phyloP scores from a whole-genome alignment of 2,797 vertebrate species.

The Oreortyx pictus region DNA sequence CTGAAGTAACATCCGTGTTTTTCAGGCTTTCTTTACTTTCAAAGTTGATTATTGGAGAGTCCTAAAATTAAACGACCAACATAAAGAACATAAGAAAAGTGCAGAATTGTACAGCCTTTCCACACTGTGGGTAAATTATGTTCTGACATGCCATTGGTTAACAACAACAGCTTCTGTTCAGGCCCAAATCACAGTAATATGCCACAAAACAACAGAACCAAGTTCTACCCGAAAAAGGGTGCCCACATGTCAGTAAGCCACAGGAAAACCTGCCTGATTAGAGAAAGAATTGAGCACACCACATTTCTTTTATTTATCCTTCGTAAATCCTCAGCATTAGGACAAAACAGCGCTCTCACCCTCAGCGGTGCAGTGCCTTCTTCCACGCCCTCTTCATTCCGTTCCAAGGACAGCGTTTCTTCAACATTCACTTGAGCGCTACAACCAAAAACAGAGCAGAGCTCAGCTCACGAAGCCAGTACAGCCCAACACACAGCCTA shows the following conservation, averaged over 20 bases:
- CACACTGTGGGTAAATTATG: no score
- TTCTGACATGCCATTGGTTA: no score
- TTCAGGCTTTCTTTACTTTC: conserved; percentile 55
- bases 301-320: background rate
- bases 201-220: no score
- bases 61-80: conserved; percentile 67
- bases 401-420: background rate
- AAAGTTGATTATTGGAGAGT: conserved; percentile 23
- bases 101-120: no score
- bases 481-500: background rate
- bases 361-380: background rate
- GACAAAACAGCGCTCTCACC: conserved; percentile 53
- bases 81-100: conserved; percentile 1
- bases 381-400: conserved; percentile 11
- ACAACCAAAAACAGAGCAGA: background rate
- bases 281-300: no score
- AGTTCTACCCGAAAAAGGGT: no score
- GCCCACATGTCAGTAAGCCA: no score
- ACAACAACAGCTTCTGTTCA: no score
- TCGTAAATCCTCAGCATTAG: background rate
- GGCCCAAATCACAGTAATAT: no score
- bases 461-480: background rate
- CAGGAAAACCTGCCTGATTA: no score
- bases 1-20: conserved; percentile 71
- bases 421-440: conserved; percentile 30